Evolutionary conservation across 2,797 vertebrate genomes (phyloP), one percentile per base, ranked within the genome.

Genomic region (Typhlichthys subterraneus): DNA sequence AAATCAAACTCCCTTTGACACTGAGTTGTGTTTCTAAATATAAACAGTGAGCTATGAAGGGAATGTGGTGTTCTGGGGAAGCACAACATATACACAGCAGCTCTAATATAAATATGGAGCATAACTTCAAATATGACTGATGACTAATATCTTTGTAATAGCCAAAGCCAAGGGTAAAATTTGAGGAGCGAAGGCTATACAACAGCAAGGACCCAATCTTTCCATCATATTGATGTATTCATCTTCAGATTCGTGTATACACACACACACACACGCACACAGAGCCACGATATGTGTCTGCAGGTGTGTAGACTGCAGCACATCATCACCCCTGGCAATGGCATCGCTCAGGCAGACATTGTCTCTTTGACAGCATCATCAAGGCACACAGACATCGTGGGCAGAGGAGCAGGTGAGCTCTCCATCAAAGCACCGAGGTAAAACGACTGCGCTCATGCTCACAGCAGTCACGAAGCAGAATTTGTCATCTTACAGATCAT

Each of bases 321-420:
- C 74, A 57, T 76, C 70, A 69, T 80, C 55, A 57, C 48, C 81
- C 75, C 71, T 69, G 77, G 83, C 79, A 56, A 17, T 84, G 66
- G 57, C 72, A 80, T 84, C 75, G 69, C 57, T 68, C 62, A 68
- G 55, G 66, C 62, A 68, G 79, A 83, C 69, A 42, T 55, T 51
- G 66, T 67, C 48, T 75, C 69, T 73, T 49, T 85, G 77, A 81
- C 85, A 79, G 71, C 72, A 69, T 77, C 86, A 76, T 83, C 76
- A 73, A 57, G 7, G 70, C 75, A 60, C 66, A 67, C 67, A 45
- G 19, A 66, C 6, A 59, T 55, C 51, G 48, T 50, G 8, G 31
- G 55, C 46, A 19, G 60, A 60, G 33, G 62, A 70, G 14, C 73
- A 54, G 53, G 33, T 14, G 68, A 77, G 55, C 38, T 57, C 75